Conservation (phyloP, 2,113 vertebrate species). For the Heloderma charlesbogerti region DNA sequence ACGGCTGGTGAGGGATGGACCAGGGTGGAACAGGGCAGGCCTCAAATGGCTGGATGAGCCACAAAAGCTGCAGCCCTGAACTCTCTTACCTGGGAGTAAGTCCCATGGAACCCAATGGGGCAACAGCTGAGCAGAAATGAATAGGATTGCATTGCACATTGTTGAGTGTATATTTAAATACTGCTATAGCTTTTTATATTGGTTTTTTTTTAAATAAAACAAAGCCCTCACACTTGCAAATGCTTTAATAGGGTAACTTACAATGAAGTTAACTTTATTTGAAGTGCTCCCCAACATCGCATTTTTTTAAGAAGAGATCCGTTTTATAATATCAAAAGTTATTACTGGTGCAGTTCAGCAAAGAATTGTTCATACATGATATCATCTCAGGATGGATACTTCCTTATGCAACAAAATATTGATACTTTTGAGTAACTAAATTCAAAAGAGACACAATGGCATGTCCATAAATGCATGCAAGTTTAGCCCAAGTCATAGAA, state of each 20-base stretch:
- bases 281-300: constrained; percentile 49
- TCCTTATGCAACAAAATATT: constrained; percentile 49
- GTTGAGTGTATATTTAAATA: background rate
- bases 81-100: background rate
- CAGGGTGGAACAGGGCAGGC: background rate
- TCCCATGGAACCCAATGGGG: background rate
- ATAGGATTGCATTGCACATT: background rate
- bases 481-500: constrained; percentile 45
- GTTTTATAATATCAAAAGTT: constrained; percentile 41
- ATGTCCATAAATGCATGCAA: constrained; percentile 75
- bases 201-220: background rate
- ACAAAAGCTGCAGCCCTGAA: background rate
- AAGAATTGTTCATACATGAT: constrained; percentile 24
- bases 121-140: background rate
- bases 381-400: constrained; percentile 47
- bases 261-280: constrained; percentile 55
- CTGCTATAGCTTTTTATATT: background rate
- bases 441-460: constrained; percentile 46
- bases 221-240: background rate
- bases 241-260: constrained; percentile 39
- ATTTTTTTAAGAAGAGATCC: constrained; percentile 46
- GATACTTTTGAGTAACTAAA: constrained; percentile 49
- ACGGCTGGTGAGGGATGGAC: too few relatives aligned
- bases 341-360: constrained; percentile 22
- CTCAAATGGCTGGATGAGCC: background rate